phyloP scores from a whole-genome alignment of 2,888 invertebrate genomes.

The Anarsia innoxiella region DNA sequence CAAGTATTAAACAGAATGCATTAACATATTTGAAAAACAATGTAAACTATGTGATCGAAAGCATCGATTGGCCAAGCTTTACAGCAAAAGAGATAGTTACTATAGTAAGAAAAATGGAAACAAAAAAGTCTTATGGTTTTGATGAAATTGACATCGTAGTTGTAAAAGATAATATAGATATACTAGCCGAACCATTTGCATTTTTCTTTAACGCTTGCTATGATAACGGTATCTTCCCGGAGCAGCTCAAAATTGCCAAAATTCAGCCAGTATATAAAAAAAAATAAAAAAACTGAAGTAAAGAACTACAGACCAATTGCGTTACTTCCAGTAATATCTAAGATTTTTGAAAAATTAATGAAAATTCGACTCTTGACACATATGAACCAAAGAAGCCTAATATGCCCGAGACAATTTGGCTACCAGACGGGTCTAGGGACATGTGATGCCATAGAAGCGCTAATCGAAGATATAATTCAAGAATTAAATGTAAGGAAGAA shows the following conservation, averaged over 20 bases:
- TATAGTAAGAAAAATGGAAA: slow-evolving; percentile 1
- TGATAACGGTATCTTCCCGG: neutral
- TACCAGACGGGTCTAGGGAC: neutral
- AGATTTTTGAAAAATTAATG: slow-evolving; percentile 6
- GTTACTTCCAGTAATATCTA: neutral
- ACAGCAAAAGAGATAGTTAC: neutral
- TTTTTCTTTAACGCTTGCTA: slow-evolving; percentile 1
- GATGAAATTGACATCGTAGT: slow-evolving; percentile 2
- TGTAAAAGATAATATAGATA: slow-evolving; percentile 5
- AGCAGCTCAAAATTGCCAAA: slow-evolving; percentile 8
- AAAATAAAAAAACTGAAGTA: neutral
- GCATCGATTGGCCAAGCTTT: neutral
- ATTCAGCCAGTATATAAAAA: slow-evolving; percentile 5
- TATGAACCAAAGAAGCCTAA: neutral
- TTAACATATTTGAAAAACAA: neutral
- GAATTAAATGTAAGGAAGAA: neutral
- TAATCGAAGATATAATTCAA: neutral
- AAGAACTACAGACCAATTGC: slow-evolving; percentile 4
- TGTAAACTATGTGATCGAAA: neutral
- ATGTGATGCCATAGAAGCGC: neutral
- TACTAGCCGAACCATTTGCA: neutral
- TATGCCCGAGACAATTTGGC: neutral
- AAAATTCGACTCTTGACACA: slow-evolving; percentile 1
- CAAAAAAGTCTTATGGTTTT: slow-evolving; percentile 4
- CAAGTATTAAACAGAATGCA: neutral